phyloP scores from a whole-genome alignment of 2,113 vertebrate species.

The Marmota flaviventris region DNA sequence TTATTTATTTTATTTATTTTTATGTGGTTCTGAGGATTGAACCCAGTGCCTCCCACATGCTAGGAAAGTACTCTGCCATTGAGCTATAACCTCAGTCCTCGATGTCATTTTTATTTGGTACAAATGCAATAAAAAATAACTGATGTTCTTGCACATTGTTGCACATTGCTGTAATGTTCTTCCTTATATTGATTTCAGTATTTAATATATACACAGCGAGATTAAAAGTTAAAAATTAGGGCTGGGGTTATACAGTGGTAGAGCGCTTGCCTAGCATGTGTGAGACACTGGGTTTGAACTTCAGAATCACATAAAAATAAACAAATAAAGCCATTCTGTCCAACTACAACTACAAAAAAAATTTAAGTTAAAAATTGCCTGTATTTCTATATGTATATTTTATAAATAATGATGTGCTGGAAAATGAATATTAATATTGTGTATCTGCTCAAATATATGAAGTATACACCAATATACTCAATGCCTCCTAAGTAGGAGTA shows the following conservation, averaged over 20 bases:
- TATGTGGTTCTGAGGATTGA: too few species aligned
- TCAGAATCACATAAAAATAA: too few species aligned
- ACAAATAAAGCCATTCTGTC: too few species aligned
- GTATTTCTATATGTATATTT: background rate
- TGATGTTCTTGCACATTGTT: background rate
- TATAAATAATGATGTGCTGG: constrained; percentile 39
- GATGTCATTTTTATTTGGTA: constrained; percentile 46
- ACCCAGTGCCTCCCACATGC: too few species aligned
- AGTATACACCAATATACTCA: background rate
- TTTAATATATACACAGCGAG: background rate
- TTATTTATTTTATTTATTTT: too few species aligned
- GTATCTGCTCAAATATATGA: background rate
- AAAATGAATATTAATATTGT: background rate
- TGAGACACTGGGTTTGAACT: too few species aligned
- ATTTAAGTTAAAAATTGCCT: background rate
- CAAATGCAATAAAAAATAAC: background rate
- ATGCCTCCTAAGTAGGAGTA: background rate
- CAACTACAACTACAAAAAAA: too few species aligned
- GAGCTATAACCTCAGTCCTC: background rate
- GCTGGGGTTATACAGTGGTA: too few species aligned
- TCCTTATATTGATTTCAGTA: background rate
- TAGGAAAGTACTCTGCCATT: too few species aligned
- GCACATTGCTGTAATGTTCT: constrained; percentile 5
- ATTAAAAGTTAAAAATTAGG: background rate
- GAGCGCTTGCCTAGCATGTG: too few species aligned